Base-by-base conservation (phyloP, 30 jellyfish, hydroid and myxozoan genomes). In the Morbakka virulenta region DNA sequence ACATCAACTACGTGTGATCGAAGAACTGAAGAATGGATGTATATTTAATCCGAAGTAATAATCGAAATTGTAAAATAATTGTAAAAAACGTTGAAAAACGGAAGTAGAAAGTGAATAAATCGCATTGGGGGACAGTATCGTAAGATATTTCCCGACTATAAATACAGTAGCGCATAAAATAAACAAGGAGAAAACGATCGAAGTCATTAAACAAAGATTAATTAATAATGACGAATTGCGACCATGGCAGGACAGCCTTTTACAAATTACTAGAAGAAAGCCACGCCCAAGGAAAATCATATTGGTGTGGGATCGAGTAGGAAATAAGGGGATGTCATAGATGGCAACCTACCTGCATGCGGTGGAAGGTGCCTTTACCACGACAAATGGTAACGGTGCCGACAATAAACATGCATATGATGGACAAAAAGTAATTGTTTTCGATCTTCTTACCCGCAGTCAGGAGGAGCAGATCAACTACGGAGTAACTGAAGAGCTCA, bases 1-100 rank as follows among this genome's bases (percentile, higher is more conserved):
- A 2, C n/a, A 34, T 67, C 23, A 67, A 67, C 32, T 26, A 67
- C 28, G 22, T 3, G 3, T 29, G 13, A 67, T 67, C 1, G 79
- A 67, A 31, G 69, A 32, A 29, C 3, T 67, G n/a, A 67, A 67
- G 28, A 67, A 62, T 62, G 74, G 74, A 62, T 50, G 74, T 4
- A 11, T n/a, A n/a, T n/a, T n/a, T n/a, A n/a, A n/a, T n/a, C n/a
- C n/a, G n/a, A n/a, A n/a, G n/a, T n/a, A n/a, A n/a, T n/a, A n/a
- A n/a, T n/a, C n/a, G n/a, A n/a, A n/a, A n/a, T n/a, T n/a, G n/a
- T n/a, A n/a, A n/a, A n/a, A n/a, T n/a, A n/a, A n/a, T n/a, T n/a
- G n/a, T n/a, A n/a, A n/a, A n/a, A n/a, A n/a, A n/a, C n/a, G n/a
- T n/a, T n/a, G n/a, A n/a, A n/a, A n/a, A n/a, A n/a, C n/a, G n/a